phyloP scores from a whole-genome alignment of 2,113 vertebrate species.

The Gymnogyps californianus region DNA sequence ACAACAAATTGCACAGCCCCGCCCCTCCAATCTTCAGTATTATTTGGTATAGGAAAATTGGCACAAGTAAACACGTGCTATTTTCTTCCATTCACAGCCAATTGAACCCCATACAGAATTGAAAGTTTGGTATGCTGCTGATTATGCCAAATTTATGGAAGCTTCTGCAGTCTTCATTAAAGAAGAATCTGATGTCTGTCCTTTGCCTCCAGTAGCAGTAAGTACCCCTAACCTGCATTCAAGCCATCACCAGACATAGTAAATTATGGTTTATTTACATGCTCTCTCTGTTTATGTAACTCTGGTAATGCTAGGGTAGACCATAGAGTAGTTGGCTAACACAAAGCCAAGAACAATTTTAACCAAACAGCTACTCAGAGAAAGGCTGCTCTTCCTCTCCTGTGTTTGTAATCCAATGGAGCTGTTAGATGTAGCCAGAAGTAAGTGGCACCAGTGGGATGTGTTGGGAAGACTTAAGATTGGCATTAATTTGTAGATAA shows the following conservation, averaged over 20 bases:
- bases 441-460: not conserved
- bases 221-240: not conserved
- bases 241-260: not conserved
- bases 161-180: constrained; percentile 38
- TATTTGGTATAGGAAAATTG: not conserved
- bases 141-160: constrained; percentile 49
- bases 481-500: not conserved
- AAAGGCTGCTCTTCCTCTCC: not conserved
- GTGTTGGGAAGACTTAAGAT: not conserved
- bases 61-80: not conserved
- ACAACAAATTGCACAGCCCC: not conserved
- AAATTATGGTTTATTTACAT: not conserved
- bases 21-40: not conserved
- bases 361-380: not conserved
- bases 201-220: constrained; percentile 12
- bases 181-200: constrained; percentile 30
- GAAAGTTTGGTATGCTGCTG: constrained; percentile 53
- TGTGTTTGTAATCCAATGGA: not conserved
- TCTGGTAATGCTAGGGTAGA: not conserved
- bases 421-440: not conserved
- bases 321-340: not conserved
- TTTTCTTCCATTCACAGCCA: not conserved
- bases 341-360: not conserved
- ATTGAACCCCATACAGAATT: constrained; percentile 34
- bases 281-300: not conserved